Percentiles rank a stretch among this genome's conserved stretches.
Evolutionary conservation across 2,888 invertebrate species (phyloP).

Genomic region (Tachina grossa): DNA sequence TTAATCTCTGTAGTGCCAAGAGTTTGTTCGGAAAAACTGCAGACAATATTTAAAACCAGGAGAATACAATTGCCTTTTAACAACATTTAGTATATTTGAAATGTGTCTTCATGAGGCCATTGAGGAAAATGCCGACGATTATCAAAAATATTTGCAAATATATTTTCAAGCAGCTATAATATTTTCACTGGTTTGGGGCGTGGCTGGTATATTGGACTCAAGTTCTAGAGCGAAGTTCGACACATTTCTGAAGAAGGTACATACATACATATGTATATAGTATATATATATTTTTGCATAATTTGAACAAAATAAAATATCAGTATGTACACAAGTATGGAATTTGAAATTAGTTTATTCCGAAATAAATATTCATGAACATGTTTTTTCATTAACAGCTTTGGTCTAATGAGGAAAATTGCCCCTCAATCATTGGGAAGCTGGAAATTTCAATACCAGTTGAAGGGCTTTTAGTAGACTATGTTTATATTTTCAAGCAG

Average conservation of each 20-base stretch:
- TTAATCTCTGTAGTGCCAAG: slow-evolving; percentile 78
- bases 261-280: neutral
- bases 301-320: neutral
- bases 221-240: slow-evolving; percentile 89
- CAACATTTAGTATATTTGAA: slow-evolving; percentile 89
- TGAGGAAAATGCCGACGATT: slow-evolving; percentile 86
- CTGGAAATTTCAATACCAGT: slow-evolving; percentile 89
- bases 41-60: slow-evolving; percentile 87
- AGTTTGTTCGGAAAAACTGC: slow-evolving; percentile 89
- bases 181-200: slow-evolving; percentile 91
- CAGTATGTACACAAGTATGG: neutral
- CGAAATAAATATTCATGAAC: neutral
- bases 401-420: slow-evolving; percentile 71
- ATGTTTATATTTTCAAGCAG: slow-evolving; percentile 90
- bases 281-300: neutral
- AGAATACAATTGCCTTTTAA: slow-evolving; percentile 88
- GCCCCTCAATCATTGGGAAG: slow-evolving; percentile 86
- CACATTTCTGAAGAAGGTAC: slow-evolving; percentile 84
- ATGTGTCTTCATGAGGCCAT: slow-evolving; percentile 90
- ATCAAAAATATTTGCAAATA: slow-evolving; percentile 86
- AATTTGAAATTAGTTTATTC: neutral
- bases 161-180: slow-evolving; percentile 92
- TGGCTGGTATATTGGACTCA: slow-evolving; percentile 90
- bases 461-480: slow-evolving; percentile 92
- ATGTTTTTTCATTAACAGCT: slow-evolving; percentile 42